Evolutionary conservation across 1,140 invertebrate genomes (phyloP).

Genomic region (Drosophila santomea): DNA sequence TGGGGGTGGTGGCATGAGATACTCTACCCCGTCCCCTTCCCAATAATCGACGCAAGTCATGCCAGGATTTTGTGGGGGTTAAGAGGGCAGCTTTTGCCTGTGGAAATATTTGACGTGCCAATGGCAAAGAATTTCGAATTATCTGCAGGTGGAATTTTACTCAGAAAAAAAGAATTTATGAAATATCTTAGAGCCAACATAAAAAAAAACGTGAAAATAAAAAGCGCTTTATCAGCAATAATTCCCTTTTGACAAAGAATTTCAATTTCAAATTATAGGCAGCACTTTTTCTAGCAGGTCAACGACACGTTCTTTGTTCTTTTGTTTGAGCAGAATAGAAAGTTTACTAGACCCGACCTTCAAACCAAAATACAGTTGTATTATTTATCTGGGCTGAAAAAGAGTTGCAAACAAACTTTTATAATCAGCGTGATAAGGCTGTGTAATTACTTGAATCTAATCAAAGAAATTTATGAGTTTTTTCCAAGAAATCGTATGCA

Average conservation of each 20-base stretch:
- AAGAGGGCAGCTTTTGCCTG: constrained; percentile 1
- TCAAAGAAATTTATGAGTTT: constrained; percentile 25
- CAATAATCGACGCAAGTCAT: constrained; percentile 72
- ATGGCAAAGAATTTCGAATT: constrained; percentile 41
- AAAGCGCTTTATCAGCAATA: constrained; percentile 18
- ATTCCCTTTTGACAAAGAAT: constrained; percentile 16
- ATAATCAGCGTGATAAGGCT: constrained; percentile 12
- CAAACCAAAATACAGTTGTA: constrained; percentile 16
- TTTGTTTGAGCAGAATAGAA: constrained; percentile 17
- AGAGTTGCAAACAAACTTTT: constrained; percentile 20
- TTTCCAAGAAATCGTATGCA: constrained; percentile 27
- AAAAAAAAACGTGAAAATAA: neutral
- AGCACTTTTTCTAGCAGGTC: constrained; percentile 13
- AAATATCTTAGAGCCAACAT: neutral
- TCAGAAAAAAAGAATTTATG: constrained; percentile 28
- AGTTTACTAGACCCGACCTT: constrained; percentile 56
- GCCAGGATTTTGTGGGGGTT: constrained; percentile 4
- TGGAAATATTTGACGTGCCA: constrained; percentile 60
- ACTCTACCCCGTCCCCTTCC: neutral
- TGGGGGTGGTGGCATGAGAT: neutral
- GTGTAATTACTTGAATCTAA: constrained; percentile 21
- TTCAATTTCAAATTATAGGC: constrained; percentile 31
- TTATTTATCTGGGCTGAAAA: constrained; percentile 17
- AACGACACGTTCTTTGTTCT: constrained; percentile 22
- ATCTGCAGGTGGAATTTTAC: constrained; percentile 47